Conservation (phyloP, 2,888 invertebrate genomes). For the Amphimallon solstitiale region DNA sequence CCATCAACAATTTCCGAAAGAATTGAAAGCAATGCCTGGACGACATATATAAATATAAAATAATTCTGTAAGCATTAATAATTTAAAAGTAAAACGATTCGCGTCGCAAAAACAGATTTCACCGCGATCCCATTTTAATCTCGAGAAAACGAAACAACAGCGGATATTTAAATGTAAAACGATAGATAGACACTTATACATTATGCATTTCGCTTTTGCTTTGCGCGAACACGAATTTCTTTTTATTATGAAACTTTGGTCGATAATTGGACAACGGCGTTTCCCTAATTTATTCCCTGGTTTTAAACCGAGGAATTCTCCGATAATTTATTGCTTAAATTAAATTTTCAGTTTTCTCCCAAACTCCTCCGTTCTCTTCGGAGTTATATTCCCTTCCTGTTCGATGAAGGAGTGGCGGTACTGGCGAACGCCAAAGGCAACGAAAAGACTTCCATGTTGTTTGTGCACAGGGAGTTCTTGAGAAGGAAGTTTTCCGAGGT, state of each 20-base stretch:
- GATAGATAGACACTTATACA: neutral
- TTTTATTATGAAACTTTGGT: neutral
- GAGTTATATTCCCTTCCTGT: constrained; percentile 11
- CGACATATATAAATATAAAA: too few relatives aligned
- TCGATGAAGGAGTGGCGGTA: neutral
- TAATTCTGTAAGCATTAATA: too few relatives aligned
- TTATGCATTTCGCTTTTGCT: constrained; percentile 12
- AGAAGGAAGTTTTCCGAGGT: constrained; percentile 13
- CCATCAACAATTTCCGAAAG: too few relatives aligned
- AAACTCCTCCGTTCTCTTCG: neutral
- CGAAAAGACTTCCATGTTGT: constrained; percentile 4
- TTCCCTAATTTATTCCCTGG: constrained; percentile 19
- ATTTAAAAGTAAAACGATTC: too few relatives aligned
- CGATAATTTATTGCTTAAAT: constrained; percentile 27
- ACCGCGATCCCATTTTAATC: neutral
- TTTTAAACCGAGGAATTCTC: constrained; percentile 7
- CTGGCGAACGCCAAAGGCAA: neutral
- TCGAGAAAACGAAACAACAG: neutral
- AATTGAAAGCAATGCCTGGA: too few relatives aligned
- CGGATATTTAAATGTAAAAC: constrained; percentile 10
- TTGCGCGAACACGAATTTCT: constrained; percentile 20
- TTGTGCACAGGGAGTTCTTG: constrained; percentile 12
- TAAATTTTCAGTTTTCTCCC: constrained; percentile 24
- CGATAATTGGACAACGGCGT: constrained; percentile 21
- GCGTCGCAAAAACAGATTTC: too few relatives aligned